Evolutionary conservation across 1,140 invertebrate genomes (phyloP).

Genomic region (Ostrea denselamellosa): DNA sequence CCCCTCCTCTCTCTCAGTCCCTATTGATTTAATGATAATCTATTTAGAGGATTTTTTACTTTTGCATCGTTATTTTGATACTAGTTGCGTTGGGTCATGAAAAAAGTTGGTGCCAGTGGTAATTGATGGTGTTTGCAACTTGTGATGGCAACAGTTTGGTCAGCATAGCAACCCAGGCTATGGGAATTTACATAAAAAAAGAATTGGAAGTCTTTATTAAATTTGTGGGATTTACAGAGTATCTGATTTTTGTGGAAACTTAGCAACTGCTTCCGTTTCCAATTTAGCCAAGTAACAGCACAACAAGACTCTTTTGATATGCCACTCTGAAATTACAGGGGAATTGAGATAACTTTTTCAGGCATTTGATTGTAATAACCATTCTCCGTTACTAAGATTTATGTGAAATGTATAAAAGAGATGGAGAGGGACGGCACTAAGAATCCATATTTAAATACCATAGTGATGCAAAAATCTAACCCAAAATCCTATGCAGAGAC

Average conservation of each 20-base stretch:
- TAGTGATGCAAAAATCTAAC: neutral
- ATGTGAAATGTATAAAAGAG: neutral
- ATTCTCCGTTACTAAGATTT: neutral
- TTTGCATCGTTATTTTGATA: constrained; percentile 27
- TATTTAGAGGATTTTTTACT: constrained; percentile 16
- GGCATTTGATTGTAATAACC: neutral
- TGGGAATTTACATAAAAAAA: neutral
- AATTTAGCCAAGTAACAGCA: neutral
- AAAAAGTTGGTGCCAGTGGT: neutral
- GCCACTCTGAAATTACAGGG: neutral
- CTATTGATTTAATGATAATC: constrained; percentile 34
- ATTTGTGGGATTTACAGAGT: constrained; percentile 23
- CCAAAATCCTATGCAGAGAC: neutral
- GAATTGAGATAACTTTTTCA: neutral
- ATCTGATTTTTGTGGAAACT: constrained; percentile 17
- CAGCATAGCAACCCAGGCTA: neutral
- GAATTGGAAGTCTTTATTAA: neutral
- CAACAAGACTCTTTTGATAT: constrained; percentile 12
- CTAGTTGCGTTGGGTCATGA: neutral
- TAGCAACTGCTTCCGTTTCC: constrained; percentile 17
- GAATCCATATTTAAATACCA: neutral
- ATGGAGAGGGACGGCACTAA: neutral
- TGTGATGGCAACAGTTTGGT: constrained; percentile 1
- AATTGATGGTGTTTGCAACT: constrained; percentile 11
- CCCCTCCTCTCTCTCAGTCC: neutral